Evolutionary conservation across 35 echinoderm and acorn worm genomes (phyloP).

Genomic region (Hemicentrotus pulcherrimus): DNA sequence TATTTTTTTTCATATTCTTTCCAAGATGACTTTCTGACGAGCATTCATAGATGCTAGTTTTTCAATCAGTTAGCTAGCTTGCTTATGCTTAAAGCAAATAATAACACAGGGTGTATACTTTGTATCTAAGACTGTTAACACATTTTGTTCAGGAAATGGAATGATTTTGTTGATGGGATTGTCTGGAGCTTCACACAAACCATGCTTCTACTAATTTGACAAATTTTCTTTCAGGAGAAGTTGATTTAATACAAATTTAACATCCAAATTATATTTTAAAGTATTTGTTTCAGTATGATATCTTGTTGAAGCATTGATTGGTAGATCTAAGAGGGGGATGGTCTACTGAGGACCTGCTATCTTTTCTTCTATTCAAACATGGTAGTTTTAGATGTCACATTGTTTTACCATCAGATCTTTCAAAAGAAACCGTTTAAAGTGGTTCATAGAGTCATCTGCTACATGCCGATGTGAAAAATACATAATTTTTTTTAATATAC

Average conservation of each 20-base stretch:
- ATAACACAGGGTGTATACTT: background rate
- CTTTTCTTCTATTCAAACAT: background rate
- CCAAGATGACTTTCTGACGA: background rate
- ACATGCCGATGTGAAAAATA: no score
- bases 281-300: no score
- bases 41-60: background rate
- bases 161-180: background rate
- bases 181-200: background rate
- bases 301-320: no score
- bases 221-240: background rate
- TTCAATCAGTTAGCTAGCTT: background rate
- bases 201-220: background rate
- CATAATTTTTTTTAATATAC: no score
- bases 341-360: background rate
- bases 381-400: background rate
- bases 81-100: background rate
- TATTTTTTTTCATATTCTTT: background rate
- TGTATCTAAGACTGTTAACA: no score
- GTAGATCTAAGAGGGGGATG: no score
- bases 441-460: no score
- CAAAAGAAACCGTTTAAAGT: background rate
- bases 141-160: no score
- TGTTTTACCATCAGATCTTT: background rate
- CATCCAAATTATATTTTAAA: no score
- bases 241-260: background rate